Evolutionary conservation across 2,888 invertebrate genomes (phyloP).

Genomic region (Chrysopilus asiliformis): DNA sequence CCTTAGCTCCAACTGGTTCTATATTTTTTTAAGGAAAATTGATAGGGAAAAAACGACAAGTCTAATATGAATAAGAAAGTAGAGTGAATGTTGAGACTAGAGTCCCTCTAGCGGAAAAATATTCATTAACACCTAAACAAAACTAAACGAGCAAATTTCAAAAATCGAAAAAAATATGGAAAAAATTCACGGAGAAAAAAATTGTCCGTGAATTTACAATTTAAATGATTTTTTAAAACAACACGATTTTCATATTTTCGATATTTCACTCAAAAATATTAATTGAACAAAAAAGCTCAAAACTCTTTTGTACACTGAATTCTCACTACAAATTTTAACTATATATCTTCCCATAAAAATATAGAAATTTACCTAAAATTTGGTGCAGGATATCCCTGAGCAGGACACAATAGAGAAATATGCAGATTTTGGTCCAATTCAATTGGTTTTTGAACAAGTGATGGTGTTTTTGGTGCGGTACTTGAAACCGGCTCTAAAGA

Average conservation of each 20-base stretch:
- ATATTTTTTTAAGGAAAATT: no score
- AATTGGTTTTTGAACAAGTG: slow-evolving; percentile 30
- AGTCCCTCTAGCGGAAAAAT: neutral
- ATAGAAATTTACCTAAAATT: slow-evolving; percentile 44
- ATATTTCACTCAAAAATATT: neutral
- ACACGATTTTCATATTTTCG: no score
- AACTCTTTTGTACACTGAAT: neutral
- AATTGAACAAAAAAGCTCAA: neutral
- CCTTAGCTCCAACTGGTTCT: slow-evolving; percentile 58
- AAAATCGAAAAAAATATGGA: no score
- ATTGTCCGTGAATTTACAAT: no score
- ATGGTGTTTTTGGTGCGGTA: slow-evolving; percentile 39
- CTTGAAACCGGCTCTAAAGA: slow-evolving; percentile 41
- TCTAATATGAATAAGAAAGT: neutral
- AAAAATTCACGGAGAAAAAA: no score
- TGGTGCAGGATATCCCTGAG: slow-evolving; percentile 63
- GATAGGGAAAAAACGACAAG: neutral
- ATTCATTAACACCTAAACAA: neutral
- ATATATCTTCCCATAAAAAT: no score
- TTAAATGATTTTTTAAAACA: no score
- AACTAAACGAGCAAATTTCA: no score
- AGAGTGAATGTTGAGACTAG: neutral
- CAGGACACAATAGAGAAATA: slow-evolving; percentile 49
- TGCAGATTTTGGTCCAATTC: slow-evolving; percentile 20
- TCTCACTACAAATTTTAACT: no score